A percentile compares a stretch with the other conserved stretches of the same genome.
phyloP scores from a whole-genome alignment of 30 jellyfish, hydroid and myxozoan genomes.

The Nemopilema nomurai region DNA sequence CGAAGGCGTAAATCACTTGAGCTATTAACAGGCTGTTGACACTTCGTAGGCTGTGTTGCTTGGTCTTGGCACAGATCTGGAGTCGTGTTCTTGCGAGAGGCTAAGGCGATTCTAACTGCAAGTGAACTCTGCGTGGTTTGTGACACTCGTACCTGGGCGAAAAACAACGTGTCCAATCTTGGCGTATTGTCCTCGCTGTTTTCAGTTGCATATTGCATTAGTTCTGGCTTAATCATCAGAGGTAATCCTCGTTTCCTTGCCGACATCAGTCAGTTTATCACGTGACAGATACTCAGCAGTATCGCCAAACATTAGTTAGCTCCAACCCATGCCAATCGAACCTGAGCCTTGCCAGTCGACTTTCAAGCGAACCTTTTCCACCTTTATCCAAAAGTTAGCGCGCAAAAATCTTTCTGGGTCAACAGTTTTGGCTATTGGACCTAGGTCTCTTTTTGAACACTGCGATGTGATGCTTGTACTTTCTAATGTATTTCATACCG shows the following conservation, averaged over 20 bases:
- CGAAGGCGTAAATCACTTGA: constrained; percentile 19
- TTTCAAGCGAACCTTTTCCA: too few relatives aligned
- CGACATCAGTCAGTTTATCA: constrained; percentile 51
- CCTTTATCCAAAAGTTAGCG: too few relatives aligned
- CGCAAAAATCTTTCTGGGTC: too few relatives aligned
- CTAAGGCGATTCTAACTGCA: neutral
- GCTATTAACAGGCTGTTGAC: constrained; percentile 24
- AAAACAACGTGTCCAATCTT: constrained; percentile 9
- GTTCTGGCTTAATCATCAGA: constrained; percentile 12
- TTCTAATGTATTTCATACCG: too few relatives aligned
- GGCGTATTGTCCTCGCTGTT: constrained; percentile 12
- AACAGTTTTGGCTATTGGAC: too few relatives aligned
- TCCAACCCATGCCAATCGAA: neutral
- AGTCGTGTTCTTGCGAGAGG: neutral
- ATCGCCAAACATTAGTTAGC: neutral
- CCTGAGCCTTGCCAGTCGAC: neutral
- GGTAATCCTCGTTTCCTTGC: constrained; percentile 52
- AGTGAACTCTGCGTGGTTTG: neutral
- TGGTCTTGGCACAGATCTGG: neutral
- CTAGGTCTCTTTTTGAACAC: too few relatives aligned
- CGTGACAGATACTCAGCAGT: constrained; percentile 28
- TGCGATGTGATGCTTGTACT: too few relatives aligned
- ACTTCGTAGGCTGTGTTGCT: constrained; percentile 8
- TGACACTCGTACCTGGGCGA: constrained; percentile 1
- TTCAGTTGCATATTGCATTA: constrained; percentile 57